Conservation (phyloP, 2,888 invertebrate genomes). For the Sturmia bella region DNA sequence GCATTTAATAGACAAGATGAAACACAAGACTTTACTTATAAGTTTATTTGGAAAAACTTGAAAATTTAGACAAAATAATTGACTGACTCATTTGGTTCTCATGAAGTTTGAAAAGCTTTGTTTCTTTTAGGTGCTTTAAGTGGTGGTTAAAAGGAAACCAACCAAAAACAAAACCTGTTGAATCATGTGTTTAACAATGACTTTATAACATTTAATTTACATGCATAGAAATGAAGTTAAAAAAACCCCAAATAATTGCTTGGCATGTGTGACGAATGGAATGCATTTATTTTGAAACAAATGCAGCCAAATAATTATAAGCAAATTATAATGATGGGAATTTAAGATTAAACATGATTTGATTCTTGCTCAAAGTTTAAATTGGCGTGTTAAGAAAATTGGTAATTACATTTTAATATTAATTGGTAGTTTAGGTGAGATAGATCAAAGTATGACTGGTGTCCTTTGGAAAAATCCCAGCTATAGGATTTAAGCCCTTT, state of each 20-base stretch:
- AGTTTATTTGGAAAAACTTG: background rate
- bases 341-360: no score
- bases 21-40: background rate
- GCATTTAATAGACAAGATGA: slow-evolving; percentile 24
- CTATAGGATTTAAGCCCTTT: no score
- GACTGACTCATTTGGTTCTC: slow-evolving; percentile 54
- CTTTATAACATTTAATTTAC: slow-evolving; percentile 30
- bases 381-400: no score
- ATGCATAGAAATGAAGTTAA: slow-evolving; percentile 3
- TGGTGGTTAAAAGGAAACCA: background rate
- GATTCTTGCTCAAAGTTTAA: no score
- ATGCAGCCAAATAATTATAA: no score
- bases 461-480: no score
- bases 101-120: slow-evolving; percentile 46
- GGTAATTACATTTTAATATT: no score
- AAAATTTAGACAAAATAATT: slow-evolving; percentile 1
- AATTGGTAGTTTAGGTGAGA: no score
- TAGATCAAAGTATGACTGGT: no score
- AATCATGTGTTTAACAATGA: slow-evolving; percentile 47
- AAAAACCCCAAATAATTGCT: background rate
- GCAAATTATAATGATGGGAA: no score
- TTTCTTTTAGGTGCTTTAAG: slow-evolving; percentile 1
- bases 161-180: slow-evolving; percentile 48
- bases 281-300: slow-evolving; percentile 1
- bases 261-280: slow-evolving; percentile 20